Evolutionary conservation across 2,888 invertebrate genomes (phyloP).

Genomic region (Scaptomyza caliginosa): DNA sequence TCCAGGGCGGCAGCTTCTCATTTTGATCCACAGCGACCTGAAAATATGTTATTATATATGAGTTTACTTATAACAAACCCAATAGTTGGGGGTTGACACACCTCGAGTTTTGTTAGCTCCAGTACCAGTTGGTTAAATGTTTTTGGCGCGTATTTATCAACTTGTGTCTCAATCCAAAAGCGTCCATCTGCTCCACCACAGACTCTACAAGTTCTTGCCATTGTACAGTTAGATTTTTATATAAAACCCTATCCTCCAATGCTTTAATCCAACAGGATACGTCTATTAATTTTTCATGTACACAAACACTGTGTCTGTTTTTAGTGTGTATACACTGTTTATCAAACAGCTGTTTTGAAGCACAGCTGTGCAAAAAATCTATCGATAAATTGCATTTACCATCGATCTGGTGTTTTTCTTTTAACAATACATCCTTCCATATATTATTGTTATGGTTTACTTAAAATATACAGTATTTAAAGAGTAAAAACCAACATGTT

Average conservation of each 20-base stretch:
- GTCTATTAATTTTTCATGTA: constrained; percentile 18
- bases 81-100: constrained; percentile 13
- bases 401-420: constrained; percentile 1
- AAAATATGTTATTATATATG: neutral
- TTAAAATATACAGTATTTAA: neutral
- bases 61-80: constrained; percentile 13
- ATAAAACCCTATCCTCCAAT: constrained; percentile 10
- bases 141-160: constrained; percentile 54
- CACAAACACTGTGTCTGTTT: constrained; percentile 8
- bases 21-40: constrained; percentile 38
- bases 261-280: neutral
- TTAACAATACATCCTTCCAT: neutral
- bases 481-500: constrained; percentile 35
- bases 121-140: constrained; percentile 58
- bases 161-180: constrained; percentile 60
- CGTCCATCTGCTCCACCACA: constrained; percentile 51
- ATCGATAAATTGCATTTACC: constrained; percentile 5
- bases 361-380: constrained; percentile 14
- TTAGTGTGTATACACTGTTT: constrained; percentile 25
- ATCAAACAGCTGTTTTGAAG: constrained; percentile 17
- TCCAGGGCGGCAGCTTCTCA: constrained; percentile 57
- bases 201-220: constrained; percentile 58
- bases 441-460: constrained; percentile 9
- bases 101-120: constrained; percentile 58
- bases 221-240: constrained; percentile 16